These are phyloP conservation scores for Irena cyanogastra DNA, from an alignment of 2,113 vertebrate genomes.

Conservation along the genomic window DNA sequence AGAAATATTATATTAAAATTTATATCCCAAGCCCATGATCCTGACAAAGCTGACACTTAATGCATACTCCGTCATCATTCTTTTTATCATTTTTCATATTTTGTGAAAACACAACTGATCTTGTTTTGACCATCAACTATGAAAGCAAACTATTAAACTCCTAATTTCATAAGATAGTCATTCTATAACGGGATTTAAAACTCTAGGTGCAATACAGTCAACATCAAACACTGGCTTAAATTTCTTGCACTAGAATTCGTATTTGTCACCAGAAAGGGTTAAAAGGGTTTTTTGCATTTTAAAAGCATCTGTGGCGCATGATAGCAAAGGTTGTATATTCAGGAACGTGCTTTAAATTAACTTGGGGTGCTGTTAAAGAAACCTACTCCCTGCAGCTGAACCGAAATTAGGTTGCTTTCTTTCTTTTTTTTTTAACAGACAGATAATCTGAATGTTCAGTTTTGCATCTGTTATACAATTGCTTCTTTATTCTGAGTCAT, in stretches of 20 bases:
- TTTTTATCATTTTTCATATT: neutral
- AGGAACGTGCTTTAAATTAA: neutral
- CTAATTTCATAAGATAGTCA: slow-evolving; percentile 1
- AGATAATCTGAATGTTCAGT: neutral
- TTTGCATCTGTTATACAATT: slow-evolving; percentile 32
- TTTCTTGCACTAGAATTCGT: neutral
- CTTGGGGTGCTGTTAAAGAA: neutral
- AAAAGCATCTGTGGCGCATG: neutral
- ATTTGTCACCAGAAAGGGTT: neutral
- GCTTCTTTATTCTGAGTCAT: slow-evolving; percentile 32
- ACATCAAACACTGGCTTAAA: neutral
- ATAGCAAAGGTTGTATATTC: neutral
- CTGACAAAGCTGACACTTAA: neutral
- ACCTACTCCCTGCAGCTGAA: neutral
- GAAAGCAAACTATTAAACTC: neutral
- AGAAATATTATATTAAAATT: slow-evolving; percentile 11
- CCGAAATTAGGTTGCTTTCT: neutral
- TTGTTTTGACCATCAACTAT: neutral
- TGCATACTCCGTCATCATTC: neutral
- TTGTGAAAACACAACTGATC: neutral
- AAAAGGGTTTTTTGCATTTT: neutral
- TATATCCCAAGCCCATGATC: neutral
- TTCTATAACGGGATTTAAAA: slow-evolving; percentile 29
- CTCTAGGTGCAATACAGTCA: neutral
- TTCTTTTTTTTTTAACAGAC: neutral